Evolutionary conservation across 2,797 vertebrate species (phyloP).

Genomic region (Antrozous pallidus): DNA sequence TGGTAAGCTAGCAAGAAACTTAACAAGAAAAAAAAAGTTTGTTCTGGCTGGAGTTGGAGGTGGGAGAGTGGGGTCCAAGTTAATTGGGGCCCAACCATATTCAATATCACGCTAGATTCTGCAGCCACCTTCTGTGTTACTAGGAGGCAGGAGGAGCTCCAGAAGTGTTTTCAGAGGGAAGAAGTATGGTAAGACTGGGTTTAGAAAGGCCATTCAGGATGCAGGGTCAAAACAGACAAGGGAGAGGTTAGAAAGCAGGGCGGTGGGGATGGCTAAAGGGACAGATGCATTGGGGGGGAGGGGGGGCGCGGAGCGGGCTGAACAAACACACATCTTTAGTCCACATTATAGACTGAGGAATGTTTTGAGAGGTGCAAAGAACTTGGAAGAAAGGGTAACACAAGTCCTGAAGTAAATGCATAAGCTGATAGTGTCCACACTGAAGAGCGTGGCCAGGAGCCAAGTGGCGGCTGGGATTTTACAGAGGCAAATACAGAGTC

Average conservation of each 20-base stretch:
- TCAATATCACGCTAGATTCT: not conserved
- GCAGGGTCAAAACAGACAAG: not conserved
- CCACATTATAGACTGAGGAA: too few relatives aligned
- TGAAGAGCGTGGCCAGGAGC: not conserved
- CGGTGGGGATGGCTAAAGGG: not conserved
- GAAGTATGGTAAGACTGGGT: not conserved
- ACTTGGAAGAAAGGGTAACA: not conserved
- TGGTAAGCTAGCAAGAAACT: not conserved
- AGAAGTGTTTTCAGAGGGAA: not conserved
- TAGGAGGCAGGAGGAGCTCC: not conserved
- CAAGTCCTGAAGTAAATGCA: not conserved
- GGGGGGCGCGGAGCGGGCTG: too few relatives aligned
- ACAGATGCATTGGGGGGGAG: not conserved
- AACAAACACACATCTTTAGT: not conserved
- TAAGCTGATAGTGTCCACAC: accelerated
- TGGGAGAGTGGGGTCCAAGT: not conserved
- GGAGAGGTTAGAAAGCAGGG: not conserved
- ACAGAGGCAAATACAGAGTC: accelerated
- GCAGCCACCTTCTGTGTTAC: accelerated
- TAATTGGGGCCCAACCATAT: not conserved
- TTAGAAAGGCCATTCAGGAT: not conserved
- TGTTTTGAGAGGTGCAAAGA: not conserved
- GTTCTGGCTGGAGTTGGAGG: not conserved
- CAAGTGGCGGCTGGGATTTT: accelerated
- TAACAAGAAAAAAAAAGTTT: not conserved